These are phyloP conservation scores for Cosmorhoe ocellata DNA, from an alignment of 2,888 invertebrate species.

Conservation along the genomic window DNA sequence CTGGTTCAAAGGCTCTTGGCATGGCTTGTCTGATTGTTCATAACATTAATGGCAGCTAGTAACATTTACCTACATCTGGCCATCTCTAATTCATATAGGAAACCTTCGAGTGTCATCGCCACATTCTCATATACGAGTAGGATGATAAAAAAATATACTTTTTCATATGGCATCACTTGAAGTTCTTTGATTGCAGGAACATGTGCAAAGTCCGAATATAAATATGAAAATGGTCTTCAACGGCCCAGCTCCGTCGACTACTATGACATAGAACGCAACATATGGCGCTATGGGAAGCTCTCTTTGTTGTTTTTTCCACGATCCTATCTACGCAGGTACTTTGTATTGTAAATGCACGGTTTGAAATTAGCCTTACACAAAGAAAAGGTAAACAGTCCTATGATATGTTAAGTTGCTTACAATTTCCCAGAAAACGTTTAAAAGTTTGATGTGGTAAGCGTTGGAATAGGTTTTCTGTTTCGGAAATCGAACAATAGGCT, in stretches of 20 bases:
- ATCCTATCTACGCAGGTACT: constrained; percentile 34
- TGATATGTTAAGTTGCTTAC: neutral
- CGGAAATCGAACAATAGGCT: constrained; percentile 41
- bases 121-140: no score
- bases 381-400: constrained; percentile 8
- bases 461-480: constrained; percentile 33
- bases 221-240: constrained; percentile 40
- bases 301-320: constrained; percentile 56
- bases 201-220: constrained; percentile 42
- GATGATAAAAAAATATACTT: constrained; percentile 1
- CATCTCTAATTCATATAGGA: no score
- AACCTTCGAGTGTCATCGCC: no score
- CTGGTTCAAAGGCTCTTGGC: no score
- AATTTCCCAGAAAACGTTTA: constrained; percentile 9
- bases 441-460: constrained; percentile 1
- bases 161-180: constrained; percentile 43
- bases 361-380: constrained; percentile 19
- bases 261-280: constrained; percentile 48
- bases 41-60: no score
- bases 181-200: constrained; percentile 23
- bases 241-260: constrained; percentile 46
- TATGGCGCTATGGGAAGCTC: constrained; percentile 56
- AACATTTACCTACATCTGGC: no score
- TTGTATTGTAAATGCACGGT: constrained; percentile 23
- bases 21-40: no score